Evolutionary conservation across 2,113 vertebrate genomes (phyloP).

Genomic region (Festucalex cinctus): DNA sequence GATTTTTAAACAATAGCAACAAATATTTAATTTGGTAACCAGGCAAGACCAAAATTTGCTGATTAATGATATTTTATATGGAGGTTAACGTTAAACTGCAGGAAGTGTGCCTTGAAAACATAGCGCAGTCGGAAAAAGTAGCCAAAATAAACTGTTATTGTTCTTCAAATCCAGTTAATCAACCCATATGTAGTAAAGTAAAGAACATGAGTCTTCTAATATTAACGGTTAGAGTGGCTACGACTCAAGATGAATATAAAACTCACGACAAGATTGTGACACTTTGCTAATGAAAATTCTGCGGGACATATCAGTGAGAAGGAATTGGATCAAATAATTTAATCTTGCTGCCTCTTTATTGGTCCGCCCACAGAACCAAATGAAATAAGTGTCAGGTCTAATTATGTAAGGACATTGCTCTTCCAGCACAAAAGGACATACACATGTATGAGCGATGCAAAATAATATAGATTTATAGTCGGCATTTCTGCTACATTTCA

Average conservation of each 20-base stretch:
- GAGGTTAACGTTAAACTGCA: neutral
- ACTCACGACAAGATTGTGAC: neutral
- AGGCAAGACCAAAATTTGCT: neutral
- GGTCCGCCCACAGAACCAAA: slow-evolving; percentile 61
- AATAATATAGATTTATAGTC: slow-evolving; percentile 19
- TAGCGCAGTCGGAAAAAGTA: neutral
- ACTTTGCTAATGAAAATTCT: slow-evolving; percentile 51
- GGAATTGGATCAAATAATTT: slow-evolving; percentile 58
- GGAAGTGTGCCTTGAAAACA: neutral
- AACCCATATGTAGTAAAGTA: too few species aligned
- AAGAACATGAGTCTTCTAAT: too few species aligned
- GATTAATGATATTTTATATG: neutral
- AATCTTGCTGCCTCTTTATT: slow-evolving; percentile 53
- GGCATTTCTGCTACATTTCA: slow-evolving; percentile 21
- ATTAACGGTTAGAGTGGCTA: neutral
- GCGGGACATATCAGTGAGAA: slow-evolving; percentile 41
- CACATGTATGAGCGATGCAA: slow-evolving; percentile 23
- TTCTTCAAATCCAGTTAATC: neutral
- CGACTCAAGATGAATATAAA: neutral
- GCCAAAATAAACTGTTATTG: too few species aligned
- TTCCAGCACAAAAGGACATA: slow-evolving; percentile 41
- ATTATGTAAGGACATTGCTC: slow-evolving; percentile 56
- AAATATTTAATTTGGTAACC: neutral
- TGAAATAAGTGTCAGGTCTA: slow-evolving; percentile 67
- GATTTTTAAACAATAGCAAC: neutral